Evolutionary conservation across 2,888 invertebrate genomes (phyloP).

Genomic region (Chloroclysta siterata): DNA sequence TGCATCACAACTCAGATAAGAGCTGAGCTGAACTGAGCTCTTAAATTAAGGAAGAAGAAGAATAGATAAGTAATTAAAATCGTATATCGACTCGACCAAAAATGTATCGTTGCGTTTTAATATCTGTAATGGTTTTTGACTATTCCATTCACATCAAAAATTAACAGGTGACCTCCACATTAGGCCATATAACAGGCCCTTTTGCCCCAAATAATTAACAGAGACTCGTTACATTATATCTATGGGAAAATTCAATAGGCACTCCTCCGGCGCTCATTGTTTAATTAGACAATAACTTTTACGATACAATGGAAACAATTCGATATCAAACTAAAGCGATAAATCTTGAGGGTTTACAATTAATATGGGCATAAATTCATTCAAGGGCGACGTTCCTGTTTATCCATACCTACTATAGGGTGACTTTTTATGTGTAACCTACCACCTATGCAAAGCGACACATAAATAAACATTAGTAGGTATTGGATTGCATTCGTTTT

Average conservation of each 20-base stretch:
- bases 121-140: too few species aligned
- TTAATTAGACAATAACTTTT: conserved; percentile 42
- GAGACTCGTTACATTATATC: conserved; percentile 29
- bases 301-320: conserved; percentile 47
- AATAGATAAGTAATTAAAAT: too few species aligned
- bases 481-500: too few species aligned
- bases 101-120: too few species aligned
- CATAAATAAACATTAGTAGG: too few species aligned
- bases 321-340: conserved; percentile 37
- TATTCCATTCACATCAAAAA: too few species aligned
- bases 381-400: conserved; percentile 24
- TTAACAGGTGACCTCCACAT: not conserved
- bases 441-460: not conserved
- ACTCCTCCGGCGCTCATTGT: conserved; percentile 41
- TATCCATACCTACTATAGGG: conserved; percentile 17
- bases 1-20: too few species aligned
- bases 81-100: too few species aligned
- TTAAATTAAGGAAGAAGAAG: too few species aligned
- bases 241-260: conserved; percentile 38
- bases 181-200: not conserved
- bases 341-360: conserved; percentile 56
- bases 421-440: not conserved
- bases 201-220: conserved; percentile 21
- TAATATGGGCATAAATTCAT: conserved; percentile 66
- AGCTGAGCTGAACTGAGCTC: too few species aligned